Base-by-base conservation (phyloP, 2,113 vertebrate genomes). In the Caretta caretta region DNA sequence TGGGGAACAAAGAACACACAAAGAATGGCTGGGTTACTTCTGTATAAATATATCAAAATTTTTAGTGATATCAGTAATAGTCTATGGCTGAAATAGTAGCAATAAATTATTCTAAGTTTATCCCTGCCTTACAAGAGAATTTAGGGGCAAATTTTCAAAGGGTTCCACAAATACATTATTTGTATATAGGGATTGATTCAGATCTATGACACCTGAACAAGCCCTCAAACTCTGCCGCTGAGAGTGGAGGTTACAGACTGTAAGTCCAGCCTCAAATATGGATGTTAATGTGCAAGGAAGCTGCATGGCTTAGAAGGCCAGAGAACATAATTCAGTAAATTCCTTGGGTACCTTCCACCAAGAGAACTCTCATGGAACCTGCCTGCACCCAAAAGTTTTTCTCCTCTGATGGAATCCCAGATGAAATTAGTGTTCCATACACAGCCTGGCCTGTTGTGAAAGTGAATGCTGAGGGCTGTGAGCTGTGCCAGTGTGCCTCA, bases 1-100 rank as follows among this genome's bases (percentile, higher is more conserved):
- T 9, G 38, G 69, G 4, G 0, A 56, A 5, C 1, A 17, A 83
- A 91, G 1, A 92, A 10, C 0, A 0, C 16, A 20, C 3, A 81
- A 2, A 49, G 6, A 53, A 85, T 90, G 56, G 0, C 8, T 80
- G 5, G 80, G 57, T 31, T 62, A 62, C 35, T 90, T 13, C 2
- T 84, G 1, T 53, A 62, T 22, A 1, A 5, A 62, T 27, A 65
- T 38, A 38, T 57, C 56, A 72, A 42, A 50, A 1, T 57, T 95
- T 93, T 82, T 69, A 65, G 62, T 38, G 29, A 72, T 59, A 89
- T 84, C 10, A 84, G 7, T 2, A 56, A 16, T 79, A 72, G 54
- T 31, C 12, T 2, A 1, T 4, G 4, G 0, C 2, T 91, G 86
- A 51, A 95, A 83, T 54, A 62, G 29, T 5, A 86, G 7, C 1